Evolutionary conservation across 2,797 vertebrate genomes (phyloP), one percentile per base, ranked within the genome.

Genomic region (Myiothlypis chrysogaster): DNA sequence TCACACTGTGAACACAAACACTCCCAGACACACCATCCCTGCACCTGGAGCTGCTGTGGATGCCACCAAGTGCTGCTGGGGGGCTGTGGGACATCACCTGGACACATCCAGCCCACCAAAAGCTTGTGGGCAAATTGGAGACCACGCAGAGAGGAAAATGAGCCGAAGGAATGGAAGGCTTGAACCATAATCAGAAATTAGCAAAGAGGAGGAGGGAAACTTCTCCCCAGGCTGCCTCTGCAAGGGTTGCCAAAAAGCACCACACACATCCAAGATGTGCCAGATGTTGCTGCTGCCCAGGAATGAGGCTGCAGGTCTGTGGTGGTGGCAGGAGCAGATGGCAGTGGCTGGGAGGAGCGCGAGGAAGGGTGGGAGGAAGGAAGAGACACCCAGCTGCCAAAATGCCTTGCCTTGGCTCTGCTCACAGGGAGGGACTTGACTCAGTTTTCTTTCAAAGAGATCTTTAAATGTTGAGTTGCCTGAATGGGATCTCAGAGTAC

Each of bases 281-380:
- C 96, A 96, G 95, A 96, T 96, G 95, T 91, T 95, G 84, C 71
- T 85, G 78, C 87, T 85, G 84, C 64, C 82, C 91, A 75, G 79
- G 84, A 93, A 92, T 9, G 56, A 88, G 66, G 79, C 89, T 83
- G 84, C 93, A 87, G 93, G 75, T 92, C 94, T 93, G 75, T 75
- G 56, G 64, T 66, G 81, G 64, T 7, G 18, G 66, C 71, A 73
- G 13, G 37, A 95, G 91, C 96, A 94, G 91, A 95, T 91, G 96
- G 94, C 64, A 64, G 23, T 66, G 84, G 75, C 82, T 85, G 82
- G 71, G 94, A 93, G 89, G 89, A 95, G 89, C 5, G 5, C n/a
- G 49, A 59, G 78, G 75, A 95, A 93, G 46, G 57, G 83, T 95
- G 64, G 88, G 89, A 90, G 93, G 86, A 65, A 89, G 87, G 84